Evolutionary conservation across 2,797 vertebrate genomes (phyloP), one percentile per base, ranked within the genome.

Genomic region (Crax fasciolata): DNA sequence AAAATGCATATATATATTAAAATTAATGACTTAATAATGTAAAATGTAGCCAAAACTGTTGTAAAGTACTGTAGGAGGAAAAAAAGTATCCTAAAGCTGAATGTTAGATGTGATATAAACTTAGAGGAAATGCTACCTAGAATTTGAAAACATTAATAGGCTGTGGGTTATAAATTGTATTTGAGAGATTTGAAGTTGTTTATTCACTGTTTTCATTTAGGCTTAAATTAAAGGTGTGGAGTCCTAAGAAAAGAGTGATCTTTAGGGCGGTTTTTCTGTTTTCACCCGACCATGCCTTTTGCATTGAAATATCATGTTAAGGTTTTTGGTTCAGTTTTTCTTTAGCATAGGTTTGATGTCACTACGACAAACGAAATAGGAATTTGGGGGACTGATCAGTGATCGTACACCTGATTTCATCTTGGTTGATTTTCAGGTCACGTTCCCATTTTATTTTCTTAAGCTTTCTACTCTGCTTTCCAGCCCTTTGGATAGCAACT

Each of bases 401-500:
- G 25, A 43, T 65, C 18, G 55, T 3, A 8, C 71, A 87, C 38
- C 58, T 74, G 13, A 51, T 72, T 35, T 76, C 35, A 5, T 48
- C 41, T 78, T 55, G 27, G 13, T 8, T 72, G n/a, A 24, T 44
- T 89, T 92, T 43, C 11, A 41, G 63, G 4, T 82, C 11, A 4
- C 19, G 7, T 71, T 93, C 21, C 21, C 4, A 2, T 79, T 75
- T 10, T 6, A 8, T 51, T 8, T 72, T 84, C 38, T 73, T 61
- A 71, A 87, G 46, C 25, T 87, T 92, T 92, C 16, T 88, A 23
- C 38, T 88, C 90, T 87, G 6, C n/a, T 83, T 89, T 66, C 38
- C 63, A 38, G 35, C 10, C 14, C 57, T 87, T 73, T 55, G 41
- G 13, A 24, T 79, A 59, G 48, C 51, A 87, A 46, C 10, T 28